phyloP scores from a whole-genome alignment of 2,113 vertebrate genomes.

The Turnix velox region DNA sequence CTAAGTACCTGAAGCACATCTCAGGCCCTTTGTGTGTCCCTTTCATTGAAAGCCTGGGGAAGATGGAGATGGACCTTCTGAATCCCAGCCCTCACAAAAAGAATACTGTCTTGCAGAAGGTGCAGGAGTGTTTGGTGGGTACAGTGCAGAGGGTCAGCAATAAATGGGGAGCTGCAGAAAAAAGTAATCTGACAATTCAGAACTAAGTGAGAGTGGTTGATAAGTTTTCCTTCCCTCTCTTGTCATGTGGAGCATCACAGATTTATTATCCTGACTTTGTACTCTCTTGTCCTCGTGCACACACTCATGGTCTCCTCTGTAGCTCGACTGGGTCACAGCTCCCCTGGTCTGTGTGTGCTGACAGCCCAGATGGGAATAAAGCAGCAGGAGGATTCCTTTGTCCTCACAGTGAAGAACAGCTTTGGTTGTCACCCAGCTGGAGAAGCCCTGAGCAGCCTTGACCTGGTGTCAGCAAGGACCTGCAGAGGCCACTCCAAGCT shows the following conservation, averaged over 20 bases:
- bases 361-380: neutral
- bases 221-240: neutral
- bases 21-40: slow-evolving; percentile 61
- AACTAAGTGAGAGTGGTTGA: neutral
- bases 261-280: neutral
- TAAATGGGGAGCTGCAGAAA: neutral
- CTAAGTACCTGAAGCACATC: slow-evolving; percentile 62
- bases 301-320: neutral
- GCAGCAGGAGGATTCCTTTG: neutral
- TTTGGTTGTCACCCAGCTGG: neutral
- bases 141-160: neutral
- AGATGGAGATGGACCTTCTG: slow-evolving; percentile 54
- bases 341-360: neutral
- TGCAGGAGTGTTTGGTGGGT: slow-evolving; percentile 78
- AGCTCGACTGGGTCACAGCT: neutral
- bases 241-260: neutral
- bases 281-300: fast-evolving
- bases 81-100: slow-evolving; percentile 67
- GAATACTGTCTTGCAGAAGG: slow-evolving; percentile 66
- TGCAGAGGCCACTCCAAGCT: neutral
- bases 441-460: neutral
- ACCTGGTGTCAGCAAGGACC: neutral
- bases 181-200: neutral
- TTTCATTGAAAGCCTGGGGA: slow-evolving; percentile 73
- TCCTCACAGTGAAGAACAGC: neutral